Evolutionary conservation across 2,797 vertebrate species (phyloP).

Genomic region (Parambassis ranga): DNA sequence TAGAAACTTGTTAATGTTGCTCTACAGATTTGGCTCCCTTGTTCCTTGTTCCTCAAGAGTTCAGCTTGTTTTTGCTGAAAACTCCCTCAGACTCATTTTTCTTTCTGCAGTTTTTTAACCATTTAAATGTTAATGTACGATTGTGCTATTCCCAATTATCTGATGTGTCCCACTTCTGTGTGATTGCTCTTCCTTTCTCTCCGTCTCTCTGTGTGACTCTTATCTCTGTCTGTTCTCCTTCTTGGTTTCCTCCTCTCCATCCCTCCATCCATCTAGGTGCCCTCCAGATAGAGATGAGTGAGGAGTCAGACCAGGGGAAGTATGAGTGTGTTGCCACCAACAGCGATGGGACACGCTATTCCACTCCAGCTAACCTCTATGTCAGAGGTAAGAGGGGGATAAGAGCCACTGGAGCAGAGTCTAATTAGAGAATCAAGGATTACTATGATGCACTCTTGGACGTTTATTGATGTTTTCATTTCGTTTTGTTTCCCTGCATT

Average conservation of each 20-base stretch:
- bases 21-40: conserved; percentile 53
- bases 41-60: conserved; percentile 29
- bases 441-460: neutral
- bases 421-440: conserved; percentile 1
- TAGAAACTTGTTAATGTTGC: conserved; percentile 50
- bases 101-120: conserved; percentile 86
- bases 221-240: conserved; percentile 32
- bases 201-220: conserved; percentile 54
- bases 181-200: conserved; percentile 45
- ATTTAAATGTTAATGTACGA: conserved; percentile 83
- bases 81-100: conserved; percentile 79
- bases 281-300: conserved; percentile 98
- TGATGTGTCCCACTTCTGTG: conserved; percentile 31
- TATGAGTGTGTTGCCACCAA: conserved; percentile 99
- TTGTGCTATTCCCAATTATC: conserved; percentile 53
- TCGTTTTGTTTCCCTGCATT: too few relatives aligned
- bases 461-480: conserved; percentile 4
- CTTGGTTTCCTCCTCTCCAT: conserved; percentile 71
- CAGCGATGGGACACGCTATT: conserved; percentile 98
- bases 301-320: conserved; percentile 99
- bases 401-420: neutral
- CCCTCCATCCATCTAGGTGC: conserved; percentile 89
- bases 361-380: conserved; percentile 98
- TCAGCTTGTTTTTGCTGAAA: conserved; percentile 81
- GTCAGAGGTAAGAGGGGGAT: conserved; percentile 89